Conservation (phyloP, 2,113 vertebrate genomes). For the Entomyzon cyanotis region DNA sequence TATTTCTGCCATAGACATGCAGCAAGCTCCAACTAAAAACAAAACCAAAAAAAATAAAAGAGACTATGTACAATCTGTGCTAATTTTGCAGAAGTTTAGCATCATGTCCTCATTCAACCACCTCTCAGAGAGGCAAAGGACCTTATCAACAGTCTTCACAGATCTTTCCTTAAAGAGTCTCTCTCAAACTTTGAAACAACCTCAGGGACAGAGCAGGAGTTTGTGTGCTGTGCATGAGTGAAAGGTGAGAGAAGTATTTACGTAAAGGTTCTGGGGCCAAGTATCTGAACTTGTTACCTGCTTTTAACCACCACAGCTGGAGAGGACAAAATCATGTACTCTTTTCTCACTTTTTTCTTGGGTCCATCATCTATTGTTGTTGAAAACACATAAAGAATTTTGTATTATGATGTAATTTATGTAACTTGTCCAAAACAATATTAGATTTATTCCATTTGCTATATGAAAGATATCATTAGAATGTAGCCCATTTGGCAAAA, state of each 20-base stretch:
- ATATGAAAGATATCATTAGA: conserved; percentile 77
- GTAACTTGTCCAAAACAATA: conserved; percentile 81
- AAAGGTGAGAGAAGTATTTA: neutral
- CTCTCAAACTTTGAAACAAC: neutral
- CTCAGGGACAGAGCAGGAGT: neutral
- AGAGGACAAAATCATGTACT: neutral
- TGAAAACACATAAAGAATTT: conserved; percentile 71
- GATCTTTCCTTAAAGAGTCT: neutral
- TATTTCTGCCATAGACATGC: neutral
- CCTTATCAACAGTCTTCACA: neutral
- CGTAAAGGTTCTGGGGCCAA: neutral
- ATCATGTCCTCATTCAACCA: neutral
- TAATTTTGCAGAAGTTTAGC: neutral
- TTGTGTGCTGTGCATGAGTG: neutral
- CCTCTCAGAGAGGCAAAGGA: neutral
- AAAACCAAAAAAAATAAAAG: neutral
- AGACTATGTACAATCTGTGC: accelerated
- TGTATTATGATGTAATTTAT: conserved; percentile 78
- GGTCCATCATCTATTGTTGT: conserved; percentile 14
- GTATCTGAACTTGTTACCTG: neutral
- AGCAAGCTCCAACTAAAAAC: neutral
- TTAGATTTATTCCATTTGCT: conserved; percentile 83
- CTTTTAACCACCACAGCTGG: neutral
- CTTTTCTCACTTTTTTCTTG: conserved; percentile 12
- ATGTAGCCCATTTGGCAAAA: conserved; percentile 76